Percentiles rank a stretch among this genome's conserved stretches.
Conservation (phyloP, 2,797 vertebrate species). For the Valencia hispanica region DNA sequence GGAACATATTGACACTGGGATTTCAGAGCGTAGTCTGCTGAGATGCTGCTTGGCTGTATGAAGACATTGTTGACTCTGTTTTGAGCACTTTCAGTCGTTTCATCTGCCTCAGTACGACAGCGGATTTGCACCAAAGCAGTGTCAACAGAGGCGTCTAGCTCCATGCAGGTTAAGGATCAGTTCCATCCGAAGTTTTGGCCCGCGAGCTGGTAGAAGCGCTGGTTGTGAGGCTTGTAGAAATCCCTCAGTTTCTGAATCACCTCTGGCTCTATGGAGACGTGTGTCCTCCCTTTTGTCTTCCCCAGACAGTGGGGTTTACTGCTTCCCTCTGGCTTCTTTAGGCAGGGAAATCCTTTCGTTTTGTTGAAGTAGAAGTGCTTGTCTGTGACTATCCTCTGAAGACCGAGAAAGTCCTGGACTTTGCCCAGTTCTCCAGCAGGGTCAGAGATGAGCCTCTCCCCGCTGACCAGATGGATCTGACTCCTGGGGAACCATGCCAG, state of each 20-base stretch:
- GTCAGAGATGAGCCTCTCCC: conserved; percentile 83
- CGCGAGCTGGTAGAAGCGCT: conserved; percentile 83
- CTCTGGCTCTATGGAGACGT: conserved; percentile 76
- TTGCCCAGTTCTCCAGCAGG: conserved; percentile 83
- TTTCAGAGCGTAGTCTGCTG: conserved; percentile 25
- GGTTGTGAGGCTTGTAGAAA: conserved; percentile 85
- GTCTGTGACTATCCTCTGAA: conserved; percentile 85
- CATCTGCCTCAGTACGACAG: conserved; percentile 20
- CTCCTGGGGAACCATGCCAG: conserved; percentile 82
- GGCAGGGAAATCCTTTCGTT: conserved; percentile 86
- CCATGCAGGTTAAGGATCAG: conserved; percentile 57
- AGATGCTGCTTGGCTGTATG: conserved; percentile 29
- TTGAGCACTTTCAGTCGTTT: conserved; percentile 9
- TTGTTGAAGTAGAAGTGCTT: conserved; percentile 89
- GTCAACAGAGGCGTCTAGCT: conserved; percentile 3
- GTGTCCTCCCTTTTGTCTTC: conserved; percentile 83
- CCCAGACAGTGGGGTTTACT: conserved; percentile 86
- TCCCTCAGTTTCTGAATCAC: conserved; percentile 79
- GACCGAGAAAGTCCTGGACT: conserved; percentile 86
- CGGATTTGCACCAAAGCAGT: conserved; percentile 16
- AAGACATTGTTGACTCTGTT: conserved; percentile 4
- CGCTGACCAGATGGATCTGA: conserved; percentile 86
- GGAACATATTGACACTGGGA: conserved; percentile 22
- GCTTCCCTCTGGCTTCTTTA: conserved; percentile 86
- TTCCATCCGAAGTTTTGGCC: conserved; percentile 86